A percentile compares a stretch with the other conserved stretches of the same genome.
These are phyloP conservation scores for Bovichtus diacanthus DNA, from an alignment of 2,797 vertebrate species.

Conservation along the genomic window DNA sequence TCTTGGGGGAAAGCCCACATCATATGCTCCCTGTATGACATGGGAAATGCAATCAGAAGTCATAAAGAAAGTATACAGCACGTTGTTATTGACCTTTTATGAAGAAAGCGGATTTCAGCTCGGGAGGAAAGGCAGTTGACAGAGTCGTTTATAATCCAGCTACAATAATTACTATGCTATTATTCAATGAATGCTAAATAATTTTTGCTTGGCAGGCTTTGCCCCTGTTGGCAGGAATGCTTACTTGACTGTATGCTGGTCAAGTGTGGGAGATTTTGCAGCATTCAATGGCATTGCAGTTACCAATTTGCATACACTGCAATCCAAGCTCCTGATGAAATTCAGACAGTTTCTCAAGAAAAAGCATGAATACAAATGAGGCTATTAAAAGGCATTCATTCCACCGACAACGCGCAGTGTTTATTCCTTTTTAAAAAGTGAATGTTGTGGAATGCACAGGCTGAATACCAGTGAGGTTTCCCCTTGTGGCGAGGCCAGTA, in stretches of 20 bases:
- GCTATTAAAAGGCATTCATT: constrained; percentile 1
- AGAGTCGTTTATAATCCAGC: constrained; percentile 49
- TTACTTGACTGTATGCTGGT: constrained; percentile 12
- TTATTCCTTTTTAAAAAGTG: constrained; percentile 34
- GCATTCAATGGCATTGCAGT: neutral
- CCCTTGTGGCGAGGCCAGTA: constrained; percentile 68
- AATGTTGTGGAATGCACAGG: constrained; percentile 29
- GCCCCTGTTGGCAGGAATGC: constrained; percentile 30
- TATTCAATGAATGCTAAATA: constrained; percentile 49
- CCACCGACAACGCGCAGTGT: constrained; percentile 25
- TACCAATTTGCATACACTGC: neutral
- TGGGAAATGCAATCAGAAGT: constrained; percentile 75
- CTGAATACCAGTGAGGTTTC: constrained; percentile 69
- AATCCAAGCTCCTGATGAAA: neutral
- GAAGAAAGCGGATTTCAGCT: constrained; percentile 67
- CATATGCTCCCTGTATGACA: constrained; percentile 58
- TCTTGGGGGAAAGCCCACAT: constrained; percentile 64
- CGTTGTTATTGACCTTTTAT: constrained; percentile 48
- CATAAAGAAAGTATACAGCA: constrained; percentile 51
- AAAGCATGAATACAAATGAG: constrained; percentile 1
- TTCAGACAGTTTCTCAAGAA: neutral
- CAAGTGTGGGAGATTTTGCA: constrained; percentile 14
- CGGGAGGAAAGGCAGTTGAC: constrained; percentile 43
- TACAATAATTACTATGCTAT: constrained; percentile 45
- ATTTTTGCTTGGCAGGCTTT: constrained; percentile 23